Evolutionary conservation across 2,113 vertebrate species (phyloP), one percentile per base, ranked within the genome.

Genomic region (Speoplatyrhinus poulsoni): DNA sequence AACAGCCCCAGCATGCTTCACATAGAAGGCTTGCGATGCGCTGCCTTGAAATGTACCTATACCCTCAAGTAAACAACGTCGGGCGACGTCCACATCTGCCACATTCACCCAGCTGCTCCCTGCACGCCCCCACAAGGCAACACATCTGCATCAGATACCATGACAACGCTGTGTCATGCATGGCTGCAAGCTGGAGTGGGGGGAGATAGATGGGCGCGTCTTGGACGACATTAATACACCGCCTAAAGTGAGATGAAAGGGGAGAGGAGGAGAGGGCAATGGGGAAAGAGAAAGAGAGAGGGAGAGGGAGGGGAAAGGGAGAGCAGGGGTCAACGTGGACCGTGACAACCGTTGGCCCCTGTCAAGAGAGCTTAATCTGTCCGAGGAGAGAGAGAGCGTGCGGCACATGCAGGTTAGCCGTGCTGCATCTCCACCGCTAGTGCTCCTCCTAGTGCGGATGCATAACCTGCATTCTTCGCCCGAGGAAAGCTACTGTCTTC

Each of bases 41-140:
- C 58, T 65, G 66, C 75, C 68, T 81, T 67, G 69, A 74, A 76
- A 26, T 26, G 26, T 26, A 26, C 26, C 26, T 49, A 58, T 46
- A 12, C 13, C 72, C 71, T 65, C 67, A 71, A 78, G 82, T 70
- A 87, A 83, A 87, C 82, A 84, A 68, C 5, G 46, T 57, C 48
- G 33, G 49, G 75, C 72, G n/a, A 69, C 59, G 8, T 74, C 36
- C 50, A 69, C 36, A 69, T 77, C 55, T 77, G 70, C 82, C 89
- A 85, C 36, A 69, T 77, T 52, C 77, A 73, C 82, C 89, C 86
- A 91, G 85, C 89, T 90, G 88, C 12, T 85, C 70, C 79, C 87
- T 76, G 47, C 62, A 59, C 0, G 70, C 69, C 73, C 82, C 78
- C 80, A 46, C 41, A 63, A 82, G 73, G 81, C 84, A 76, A 86